A percentile compares a stretch with the other conserved stretches of the same genome.
Conservation (phyloP, 2,113 vertebrate species). For the Daboia siamensis region DNA sequence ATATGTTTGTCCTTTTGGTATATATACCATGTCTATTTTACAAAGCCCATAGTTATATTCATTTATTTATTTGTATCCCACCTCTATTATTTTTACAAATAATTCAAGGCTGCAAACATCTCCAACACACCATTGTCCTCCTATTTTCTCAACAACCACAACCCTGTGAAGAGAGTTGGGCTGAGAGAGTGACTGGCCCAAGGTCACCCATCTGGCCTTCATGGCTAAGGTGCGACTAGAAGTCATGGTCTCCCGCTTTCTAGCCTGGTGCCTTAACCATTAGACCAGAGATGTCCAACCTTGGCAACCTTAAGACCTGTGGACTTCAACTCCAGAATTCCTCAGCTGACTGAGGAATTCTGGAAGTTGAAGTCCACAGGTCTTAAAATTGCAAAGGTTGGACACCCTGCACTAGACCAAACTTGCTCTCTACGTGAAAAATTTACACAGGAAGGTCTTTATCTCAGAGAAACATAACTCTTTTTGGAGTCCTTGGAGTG, state of each 20-base stretch:
- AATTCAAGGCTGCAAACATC: background rate
- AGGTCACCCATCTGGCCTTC: background rate
- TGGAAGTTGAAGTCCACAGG: background rate
- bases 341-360: no score
- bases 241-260: background rate
- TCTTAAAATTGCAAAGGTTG: background rate
- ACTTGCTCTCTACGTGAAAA: slow-evolving; percentile 5
- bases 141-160: background rate
- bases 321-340: background rate
- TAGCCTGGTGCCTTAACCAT: background rate
- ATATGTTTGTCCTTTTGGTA: slow-evolving; percentile 24
- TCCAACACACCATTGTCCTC: background rate
- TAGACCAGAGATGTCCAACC: background rate
- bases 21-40: slow-evolving; percentile 42
- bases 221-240: background rate
- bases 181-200: background rate
- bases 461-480: background rate
- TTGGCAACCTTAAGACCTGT: background rate
- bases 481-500: background rate
- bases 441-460: background rate
- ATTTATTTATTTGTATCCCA: background rate
- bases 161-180: background rate
- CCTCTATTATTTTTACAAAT: background rate
- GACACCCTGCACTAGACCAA: background rate
- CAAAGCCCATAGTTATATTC: slow-evolving; percentile 38